Evolutionary conservation across 2,888 invertebrate genomes (phyloP).

Genomic region (Nomada goodeniana): DNA sequence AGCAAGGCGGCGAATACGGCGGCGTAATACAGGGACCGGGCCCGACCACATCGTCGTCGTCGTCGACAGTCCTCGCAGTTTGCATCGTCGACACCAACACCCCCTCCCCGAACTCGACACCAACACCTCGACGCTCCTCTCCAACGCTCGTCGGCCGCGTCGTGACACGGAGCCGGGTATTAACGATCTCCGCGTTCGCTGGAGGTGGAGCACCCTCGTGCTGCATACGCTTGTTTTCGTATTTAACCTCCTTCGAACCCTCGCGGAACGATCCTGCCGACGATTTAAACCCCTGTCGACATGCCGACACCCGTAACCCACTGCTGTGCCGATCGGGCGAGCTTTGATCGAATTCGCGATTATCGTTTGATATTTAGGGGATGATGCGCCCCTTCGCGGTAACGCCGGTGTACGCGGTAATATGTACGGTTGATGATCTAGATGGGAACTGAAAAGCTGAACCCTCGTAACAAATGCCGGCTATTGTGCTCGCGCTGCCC

Average conservation of each 20-base stretch:
- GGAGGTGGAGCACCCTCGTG: constrained; percentile 73
- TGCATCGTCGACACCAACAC: constrained; percentile 70
- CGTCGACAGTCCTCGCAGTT: constrained; percentile 56
- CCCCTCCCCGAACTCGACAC: constrained; percentile 52
- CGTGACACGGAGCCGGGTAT: constrained; percentile 77
- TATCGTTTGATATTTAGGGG: constrained; percentile 64
- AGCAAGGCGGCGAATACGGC: constrained; percentile 67
- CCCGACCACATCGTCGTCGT: constrained; percentile 62
- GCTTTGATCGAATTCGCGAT: constrained; percentile 76
- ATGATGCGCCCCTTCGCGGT: constrained; percentile 21
- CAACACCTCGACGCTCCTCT: constrained; percentile 42
- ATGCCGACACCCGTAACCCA: constrained; percentile 42
- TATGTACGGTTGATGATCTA: background rate
- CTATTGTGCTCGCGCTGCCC: background rate
- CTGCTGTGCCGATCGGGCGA: constrained; percentile 18
- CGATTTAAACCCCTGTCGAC: constrained; percentile 35
- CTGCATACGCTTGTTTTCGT: constrained; percentile 78
- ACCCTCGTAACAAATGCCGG: constrained; percentile 18
- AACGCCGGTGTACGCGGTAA: constrained; percentile 13
- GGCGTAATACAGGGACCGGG: constrained; percentile 74
- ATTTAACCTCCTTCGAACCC: constrained; percentile 68
- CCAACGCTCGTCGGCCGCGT: constrained; percentile 53
- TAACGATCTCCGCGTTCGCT: constrained; percentile 72
- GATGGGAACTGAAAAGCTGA: constrained; percentile 45
- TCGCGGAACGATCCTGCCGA: constrained; percentile 9